These are phyloP conservation scores for Agraylea sexmaculata DNA, from an alignment of 1,140 invertebrate genomes.

Conservation along the genomic window DNA sequence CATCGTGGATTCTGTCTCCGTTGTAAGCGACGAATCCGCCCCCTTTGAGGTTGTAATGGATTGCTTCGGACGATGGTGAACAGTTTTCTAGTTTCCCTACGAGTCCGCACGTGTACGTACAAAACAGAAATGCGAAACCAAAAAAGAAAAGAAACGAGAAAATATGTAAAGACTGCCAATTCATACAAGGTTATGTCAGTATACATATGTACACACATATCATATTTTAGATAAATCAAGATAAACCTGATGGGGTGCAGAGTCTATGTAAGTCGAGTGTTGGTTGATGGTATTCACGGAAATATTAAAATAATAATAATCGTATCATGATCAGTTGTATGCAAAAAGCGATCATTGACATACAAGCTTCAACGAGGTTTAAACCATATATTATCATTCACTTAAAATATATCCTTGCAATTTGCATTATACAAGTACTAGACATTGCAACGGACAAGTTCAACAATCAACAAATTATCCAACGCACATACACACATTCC, in stretches of 20 bases:
- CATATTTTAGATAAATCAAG: too few relatives aligned
- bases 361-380: too few relatives aligned
- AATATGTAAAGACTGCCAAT: slow-evolving; percentile 6
- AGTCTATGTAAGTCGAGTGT: too few relatives aligned
- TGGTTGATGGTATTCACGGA: too few relatives aligned
- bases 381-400: too few relatives aligned
- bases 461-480: not conserved
- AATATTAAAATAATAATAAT: too few relatives aligned
- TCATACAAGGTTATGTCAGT: slow-evolving; percentile 6
- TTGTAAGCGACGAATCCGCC: slow-evolving; percentile 25
- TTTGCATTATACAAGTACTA: too few relatives aligned
- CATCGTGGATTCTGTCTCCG: slow-evolving; percentile 33
- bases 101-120: slow-evolving; percentile 22
- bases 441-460: slow-evolving; percentile 1
- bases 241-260: too few relatives aligned
- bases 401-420: too few relatives aligned
- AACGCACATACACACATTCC: not conserved
- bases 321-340: too few relatives aligned
- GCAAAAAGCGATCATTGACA: too few relatives aligned
- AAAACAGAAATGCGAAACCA: slow-evolving; percentile 19
- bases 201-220: slow-evolving; percentile 11
- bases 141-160: slow-evolving; percentile 15
- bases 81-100: slow-evolving; percentile 43
- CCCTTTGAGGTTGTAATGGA: slow-evolving; percentile 32
- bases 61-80: slow-evolving; percentile 37